Evolutionary conservation across 2,797 vertebrate species (phyloP).

Genomic region (Parambassis ranga): DNA sequence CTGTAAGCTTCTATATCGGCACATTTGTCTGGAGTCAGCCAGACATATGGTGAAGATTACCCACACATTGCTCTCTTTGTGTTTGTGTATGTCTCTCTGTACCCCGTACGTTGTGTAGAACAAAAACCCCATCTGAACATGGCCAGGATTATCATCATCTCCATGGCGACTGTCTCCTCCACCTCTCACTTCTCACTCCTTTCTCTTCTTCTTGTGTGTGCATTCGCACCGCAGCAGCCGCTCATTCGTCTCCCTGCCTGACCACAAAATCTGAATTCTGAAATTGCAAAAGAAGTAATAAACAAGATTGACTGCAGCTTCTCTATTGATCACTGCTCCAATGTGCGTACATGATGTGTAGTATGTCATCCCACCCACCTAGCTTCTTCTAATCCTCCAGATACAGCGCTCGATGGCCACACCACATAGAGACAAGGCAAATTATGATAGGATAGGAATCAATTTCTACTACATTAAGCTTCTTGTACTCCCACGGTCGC

Average conservation of each 20-base stretch:
- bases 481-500: slow-evolving; percentile 44
- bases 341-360: slow-evolving; percentile 70
- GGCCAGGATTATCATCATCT: slow-evolving; percentile 70
- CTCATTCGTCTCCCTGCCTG: slow-evolving; percentile 62
- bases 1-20: slow-evolving; percentile 29
- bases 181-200: slow-evolving; percentile 33
- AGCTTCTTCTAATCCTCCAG: slow-evolving; percentile 2
- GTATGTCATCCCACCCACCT: slow-evolving; percentile 22
- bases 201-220: slow-evolving; percentile 26
- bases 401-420: slow-evolving; percentile 22
- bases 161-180: slow-evolving; percentile 69
- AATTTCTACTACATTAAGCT: slow-evolving; percentile 65
- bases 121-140: slow-evolving; percentile 61
- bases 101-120: slow-evolving; percentile 35
- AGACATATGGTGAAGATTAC: slow-evolving; percentile 60
- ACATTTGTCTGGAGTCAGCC: slow-evolving; percentile 48
- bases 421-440: slow-evolving; percentile 57
- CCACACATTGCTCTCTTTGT: slow-evolving; percentile 55
- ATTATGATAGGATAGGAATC: slow-evolving; percentile 65
- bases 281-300: slow-evolving; percentile 74
- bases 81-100: slow-evolving; percentile 40
- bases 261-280: slow-evolving; percentile 72
- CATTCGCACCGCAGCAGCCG: slow-evolving; percentile 33
- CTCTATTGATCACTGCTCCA: slow-evolving; percentile 66
- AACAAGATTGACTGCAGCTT: slow-evolving; percentile 72